These are phyloP conservation scores for Trilocha varians DNA, from an alignment of 2,888 invertebrate genomes.

Conservation along the genomic window DNA sequence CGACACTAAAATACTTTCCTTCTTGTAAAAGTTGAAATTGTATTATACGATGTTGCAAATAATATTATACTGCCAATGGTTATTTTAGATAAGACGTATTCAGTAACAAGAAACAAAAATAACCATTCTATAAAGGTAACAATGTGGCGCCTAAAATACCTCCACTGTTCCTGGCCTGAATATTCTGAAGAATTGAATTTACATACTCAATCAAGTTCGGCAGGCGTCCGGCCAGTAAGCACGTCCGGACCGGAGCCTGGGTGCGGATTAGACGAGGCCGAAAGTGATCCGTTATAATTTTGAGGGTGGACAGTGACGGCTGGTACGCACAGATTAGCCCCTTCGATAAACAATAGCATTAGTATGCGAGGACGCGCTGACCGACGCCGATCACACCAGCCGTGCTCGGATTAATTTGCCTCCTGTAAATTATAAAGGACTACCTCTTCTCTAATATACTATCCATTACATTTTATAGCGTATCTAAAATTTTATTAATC, in stretches of 20 bases:
- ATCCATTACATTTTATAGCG: background rate
- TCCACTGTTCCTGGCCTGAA: constrained; percentile 6
- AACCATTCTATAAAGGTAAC: background rate
- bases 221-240: constrained; percentile 12
- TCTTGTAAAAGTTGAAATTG: no score
- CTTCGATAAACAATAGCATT: constrained; percentile 74
- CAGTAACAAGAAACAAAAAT: background rate
- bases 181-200: constrained; percentile 18
- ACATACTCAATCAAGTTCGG: constrained; percentile 13
- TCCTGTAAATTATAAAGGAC: constrained; percentile 63
- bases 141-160: background rate
- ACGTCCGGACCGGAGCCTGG: constrained; percentile 29
- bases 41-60: no score
- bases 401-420: constrained; percentile 71
- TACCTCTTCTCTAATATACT: background rate
- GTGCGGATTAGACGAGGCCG: constrained; percentile 56
- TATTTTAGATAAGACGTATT: no score
- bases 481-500: background rate
- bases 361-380: constrained; percentile 71
- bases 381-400: constrained; percentile 64
- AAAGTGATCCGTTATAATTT: constrained; percentile 71
- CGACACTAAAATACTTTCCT: no score
- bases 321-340: constrained; percentile 72
- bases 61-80: no score
- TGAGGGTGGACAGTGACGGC: constrained; percentile 67